Base-by-base conservation (phyloP, 1,140 invertebrate species). In the Heterodera carotae region DNA sequence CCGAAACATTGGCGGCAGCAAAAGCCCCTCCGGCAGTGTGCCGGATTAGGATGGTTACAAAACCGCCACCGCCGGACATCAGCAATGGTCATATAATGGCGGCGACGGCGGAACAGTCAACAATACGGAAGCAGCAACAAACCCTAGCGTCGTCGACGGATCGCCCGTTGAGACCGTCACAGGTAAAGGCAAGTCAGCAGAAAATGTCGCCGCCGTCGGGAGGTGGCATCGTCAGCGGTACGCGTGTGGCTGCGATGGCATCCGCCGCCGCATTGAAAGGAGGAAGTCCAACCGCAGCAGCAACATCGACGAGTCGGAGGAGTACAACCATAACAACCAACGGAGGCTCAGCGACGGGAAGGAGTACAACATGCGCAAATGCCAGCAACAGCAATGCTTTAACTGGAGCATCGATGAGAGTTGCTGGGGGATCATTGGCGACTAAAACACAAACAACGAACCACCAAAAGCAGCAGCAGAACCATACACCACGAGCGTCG, bases 141-240 rank as follows among this genome's bases (percentile, higher is more conserved):
- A 31, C 62, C 25, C 29, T 5, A 66, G 3, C 27, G 22, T 34
- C 27, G 12, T 43, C 39, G 39, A 6, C 39, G 62, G 33, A 34
- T 18, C 62, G 33, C 27, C 62, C 48, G 25, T 66, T 66, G 62
- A 66, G 22, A 27, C 62, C 62, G 12, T 66, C 62, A 34, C 62
- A 66, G 62, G 62, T 66, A 22, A 66, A 66, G 31, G 62, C 62
- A 31, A 31, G 62, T 15, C 62, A 66, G 29, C 62, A 27, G 31
- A 66, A 29, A 22, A 27, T 34, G 33, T 27, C 27, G 10, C 25
- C 15, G 33, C 39, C 62, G 22, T 25, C 62, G 31, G 15, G n/a
- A 29, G 62, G 12, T 43, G 39, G 39, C 39, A 12, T 6, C 6
- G 39, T 43, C 2, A 12, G 39, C 39, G 12, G 6, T 43, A 8